Conservation (phyloP, 2,113 vertebrate species). For the Menura novaehollandiae region DNA sequence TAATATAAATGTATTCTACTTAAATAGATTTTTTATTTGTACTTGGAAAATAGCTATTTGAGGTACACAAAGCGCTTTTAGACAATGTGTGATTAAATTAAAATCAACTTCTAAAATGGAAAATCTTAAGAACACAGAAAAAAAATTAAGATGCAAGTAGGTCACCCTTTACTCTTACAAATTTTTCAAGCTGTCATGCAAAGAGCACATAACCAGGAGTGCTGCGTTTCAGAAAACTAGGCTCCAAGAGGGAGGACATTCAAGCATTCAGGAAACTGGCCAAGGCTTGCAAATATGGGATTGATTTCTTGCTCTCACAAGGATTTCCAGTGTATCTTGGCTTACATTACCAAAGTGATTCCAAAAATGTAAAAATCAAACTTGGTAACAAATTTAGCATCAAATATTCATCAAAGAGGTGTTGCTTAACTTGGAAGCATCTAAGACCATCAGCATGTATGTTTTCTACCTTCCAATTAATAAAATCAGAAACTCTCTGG, state of each 20-base stretch:
- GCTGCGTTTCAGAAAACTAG: background rate
- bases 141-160: background rate
- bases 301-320: slow-evolving; percentile 21
- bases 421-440: background rate
- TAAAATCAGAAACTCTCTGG: background rate
- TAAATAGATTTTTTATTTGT: background rate
- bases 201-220: background rate
- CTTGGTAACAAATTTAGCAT: background rate
- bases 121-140: background rate
- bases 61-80: background rate
- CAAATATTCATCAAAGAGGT: background rate
- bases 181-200: slow-evolving; percentile 1
- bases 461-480: background rate
- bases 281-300: slow-evolving; percentile 3
- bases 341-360: background rate
- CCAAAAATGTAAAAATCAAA: background rate
- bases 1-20: background rate
- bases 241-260: background rate
- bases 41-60: slow-evolving; percentile 19
- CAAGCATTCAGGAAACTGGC: background rate
- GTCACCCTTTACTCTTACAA: background rate
- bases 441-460: background rate
- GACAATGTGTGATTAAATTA: slow-evolving; percentile 9
- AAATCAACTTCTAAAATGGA: background rate
- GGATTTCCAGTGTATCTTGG: background rate